These are phyloP conservation scores for Anoplius nigerrimus DNA, from an alignment of 2,888 invertebrate genomes.

Conservation along the genomic window DNA sequence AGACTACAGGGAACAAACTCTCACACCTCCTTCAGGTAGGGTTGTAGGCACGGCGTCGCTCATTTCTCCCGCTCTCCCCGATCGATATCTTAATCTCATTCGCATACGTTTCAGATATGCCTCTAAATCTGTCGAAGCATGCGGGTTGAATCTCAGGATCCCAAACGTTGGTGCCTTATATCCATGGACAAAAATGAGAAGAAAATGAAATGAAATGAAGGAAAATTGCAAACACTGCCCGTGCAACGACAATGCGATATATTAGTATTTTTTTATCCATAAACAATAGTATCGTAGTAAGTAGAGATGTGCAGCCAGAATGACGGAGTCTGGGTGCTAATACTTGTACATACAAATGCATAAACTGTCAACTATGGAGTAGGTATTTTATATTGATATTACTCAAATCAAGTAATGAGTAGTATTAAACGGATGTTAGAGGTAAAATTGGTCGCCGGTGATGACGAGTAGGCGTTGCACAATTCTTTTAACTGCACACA, in stretches of 20 bases:
- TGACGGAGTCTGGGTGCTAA: constrained; percentile 60
- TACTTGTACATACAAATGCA: constrained; percentile 70
- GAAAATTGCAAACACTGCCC: constrained; percentile 73
- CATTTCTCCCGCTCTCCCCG: too few species aligned
- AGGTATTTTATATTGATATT: constrained; percentile 66
- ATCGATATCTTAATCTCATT: constrained; percentile 12
- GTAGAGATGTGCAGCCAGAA: constrained; percentile 61
- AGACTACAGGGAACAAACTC: constrained; percentile 74
- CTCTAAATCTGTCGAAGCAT: constrained; percentile 93
- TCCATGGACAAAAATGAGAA: constrained; percentile 65
- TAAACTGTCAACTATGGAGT: constrained; percentile 64
- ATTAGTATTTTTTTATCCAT: constrained; percentile 74
- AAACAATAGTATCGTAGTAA: constrained; percentile 68
- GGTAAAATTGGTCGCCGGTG: constrained; percentile 54
- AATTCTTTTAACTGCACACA: constrained; percentile 15
- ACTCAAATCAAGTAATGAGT: constrained; percentile 59
- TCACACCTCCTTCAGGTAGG: constrained; percentile 73
- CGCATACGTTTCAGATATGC: constrained; percentile 84
- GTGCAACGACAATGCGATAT: constrained; percentile 74
- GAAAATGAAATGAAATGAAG: too few species aligned
- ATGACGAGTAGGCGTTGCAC: constrained; percentile 49
- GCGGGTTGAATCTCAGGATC: constrained; percentile 78
- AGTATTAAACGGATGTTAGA: constrained; percentile 63
- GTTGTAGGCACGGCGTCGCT: too few species aligned
- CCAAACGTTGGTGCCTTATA: constrained; percentile 69